A percentile compares a stretch with the other conserved stretches of the same genome.
phyloP scores from a whole-genome alignment of 1,140 invertebrate genomes.

The Medauroidea extradentata region DNA sequence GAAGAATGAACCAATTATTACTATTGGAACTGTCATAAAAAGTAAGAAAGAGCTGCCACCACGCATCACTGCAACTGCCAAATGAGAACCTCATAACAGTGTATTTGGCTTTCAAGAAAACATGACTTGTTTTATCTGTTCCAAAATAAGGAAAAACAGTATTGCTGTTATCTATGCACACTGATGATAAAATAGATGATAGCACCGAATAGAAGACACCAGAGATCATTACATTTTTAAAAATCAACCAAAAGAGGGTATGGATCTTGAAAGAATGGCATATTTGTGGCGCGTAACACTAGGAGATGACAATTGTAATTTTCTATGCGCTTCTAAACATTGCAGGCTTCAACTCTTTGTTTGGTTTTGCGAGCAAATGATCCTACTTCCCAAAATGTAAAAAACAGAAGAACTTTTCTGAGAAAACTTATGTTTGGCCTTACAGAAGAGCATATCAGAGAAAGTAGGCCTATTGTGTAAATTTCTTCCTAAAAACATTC shows the following conservation, averaged over 20 bases:
- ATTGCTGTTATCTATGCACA: conserved; percentile 24
- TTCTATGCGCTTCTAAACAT: not conserved
- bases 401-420: not conserved
- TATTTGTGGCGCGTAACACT: conserved; percentile 20
- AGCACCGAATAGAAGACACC: conserved; percentile 30
- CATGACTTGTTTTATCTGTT: conserved; percentile 28
- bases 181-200: conserved; percentile 19
- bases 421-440: not conserved
- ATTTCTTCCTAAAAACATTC: not conserved
- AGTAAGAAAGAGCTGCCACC: conserved; percentile 26
- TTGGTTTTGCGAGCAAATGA: not conserved
- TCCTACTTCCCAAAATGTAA: not conserved
- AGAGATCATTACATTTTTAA: conserved; percentile 38
- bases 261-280: conserved; percentile 34
- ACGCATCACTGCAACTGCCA: conserved; percentile 27
- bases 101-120: conserved; percentile 31
- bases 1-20: conserved; percentile 19
- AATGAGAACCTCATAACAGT: conserved; percentile 9
- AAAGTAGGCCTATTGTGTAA: not conserved
- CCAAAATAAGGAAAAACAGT: conserved; percentile 26
- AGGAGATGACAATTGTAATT: conserved; percentile 1
- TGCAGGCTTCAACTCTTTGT: not conserved
- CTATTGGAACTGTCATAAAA: conserved; percentile 35
- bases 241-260: conserved; percentile 42
- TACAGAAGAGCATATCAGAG: not conserved